Conservation (phyloP, 2,888 invertebrate species). For the Papilio demoleus region DNA sequence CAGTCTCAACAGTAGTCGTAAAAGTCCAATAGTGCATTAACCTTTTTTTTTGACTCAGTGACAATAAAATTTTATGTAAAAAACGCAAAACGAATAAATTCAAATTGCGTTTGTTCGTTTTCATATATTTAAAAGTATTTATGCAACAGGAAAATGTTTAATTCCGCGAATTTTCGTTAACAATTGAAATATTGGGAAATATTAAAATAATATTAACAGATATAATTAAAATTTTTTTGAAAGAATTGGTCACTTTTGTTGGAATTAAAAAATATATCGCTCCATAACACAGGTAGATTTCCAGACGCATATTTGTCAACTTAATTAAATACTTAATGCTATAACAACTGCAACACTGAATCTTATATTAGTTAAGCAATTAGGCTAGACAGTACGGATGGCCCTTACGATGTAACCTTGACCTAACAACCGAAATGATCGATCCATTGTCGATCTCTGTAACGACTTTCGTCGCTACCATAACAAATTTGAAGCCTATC, state of each 20-base stretch:
- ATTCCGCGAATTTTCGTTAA: constrained; percentile 5
- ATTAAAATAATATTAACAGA: neutral
- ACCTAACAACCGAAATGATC: neutral
- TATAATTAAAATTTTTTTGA: neutral
- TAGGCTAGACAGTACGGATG: too few relatives aligned
- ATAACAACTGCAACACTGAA: too few relatives aligned
- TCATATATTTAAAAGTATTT: neutral
- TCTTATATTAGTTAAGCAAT: too few relatives aligned
- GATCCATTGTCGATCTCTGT: neutral
- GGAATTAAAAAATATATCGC: neutral
- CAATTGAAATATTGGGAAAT: neutral
- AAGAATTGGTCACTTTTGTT: neutral
- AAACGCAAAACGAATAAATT: constrained; percentile 8
- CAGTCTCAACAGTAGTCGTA: constrained; percentile 11
- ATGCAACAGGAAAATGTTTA: constrained; percentile 24
- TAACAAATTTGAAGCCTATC: neutral
- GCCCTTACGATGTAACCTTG: too few relatives aligned
- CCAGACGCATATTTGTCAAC: neutral
- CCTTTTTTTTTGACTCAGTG: neutral
- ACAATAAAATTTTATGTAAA: constrained; percentile 12
- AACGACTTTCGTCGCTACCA: neutral
- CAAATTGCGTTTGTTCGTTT: neutral
- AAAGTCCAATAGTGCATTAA: constrained; percentile 17
- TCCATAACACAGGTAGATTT: neutral
- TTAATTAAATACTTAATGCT: neutral